These are phyloP conservation scores for Sinelater perroti DNA, from an alignment of 2,888 invertebrate species.

Conservation along the genomic window DNA sequence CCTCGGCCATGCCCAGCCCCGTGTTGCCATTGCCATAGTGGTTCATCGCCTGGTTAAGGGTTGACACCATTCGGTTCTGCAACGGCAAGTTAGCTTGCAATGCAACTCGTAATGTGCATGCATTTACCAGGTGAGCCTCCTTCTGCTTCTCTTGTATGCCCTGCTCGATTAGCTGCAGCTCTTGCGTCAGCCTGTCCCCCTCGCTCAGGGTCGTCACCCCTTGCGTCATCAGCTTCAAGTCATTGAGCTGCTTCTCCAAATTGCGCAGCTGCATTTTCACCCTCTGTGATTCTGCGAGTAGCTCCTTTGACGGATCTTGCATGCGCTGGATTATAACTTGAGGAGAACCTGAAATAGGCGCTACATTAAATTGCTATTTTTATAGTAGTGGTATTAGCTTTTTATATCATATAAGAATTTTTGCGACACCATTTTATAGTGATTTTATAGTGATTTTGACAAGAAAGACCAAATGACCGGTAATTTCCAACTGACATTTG, in stretches of 20 bases:
- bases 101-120: no score
- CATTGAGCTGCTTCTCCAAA: slow-evolving; percentile 70
- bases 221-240: slow-evolving; percentile 67
- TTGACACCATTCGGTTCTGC: slow-evolving; percentile 59
- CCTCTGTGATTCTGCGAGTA: slow-evolving; percentile 67
- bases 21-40: slow-evolving; percentile 47
- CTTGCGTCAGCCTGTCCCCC: slow-evolving; percentile 67
- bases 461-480: no score
- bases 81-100: no score
- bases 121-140: slow-evolving; percentile 63
- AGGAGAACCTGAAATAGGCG: slow-evolving; percentile 49
- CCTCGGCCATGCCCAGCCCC: slow-evolving; percentile 55
- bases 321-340: slow-evolving; percentile 55
- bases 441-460: no score
- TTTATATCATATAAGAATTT: background rate
- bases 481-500: no score
- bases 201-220: slow-evolving; percentile 64
- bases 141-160: slow-evolving; percentile 70
- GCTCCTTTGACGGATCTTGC: slow-evolving; percentile 59
- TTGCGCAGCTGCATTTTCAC: slow-evolving; percentile 68
- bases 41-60: slow-evolving; percentile 50
- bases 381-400: background rate
- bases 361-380: background rate
- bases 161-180: slow-evolving; percentile 69
- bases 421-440: background rate